These are phyloP conservation scores for Wasmannia auropunctata DNA, from an alignment of 1,140 invertebrate species.

Conservation along the genomic window DNA sequence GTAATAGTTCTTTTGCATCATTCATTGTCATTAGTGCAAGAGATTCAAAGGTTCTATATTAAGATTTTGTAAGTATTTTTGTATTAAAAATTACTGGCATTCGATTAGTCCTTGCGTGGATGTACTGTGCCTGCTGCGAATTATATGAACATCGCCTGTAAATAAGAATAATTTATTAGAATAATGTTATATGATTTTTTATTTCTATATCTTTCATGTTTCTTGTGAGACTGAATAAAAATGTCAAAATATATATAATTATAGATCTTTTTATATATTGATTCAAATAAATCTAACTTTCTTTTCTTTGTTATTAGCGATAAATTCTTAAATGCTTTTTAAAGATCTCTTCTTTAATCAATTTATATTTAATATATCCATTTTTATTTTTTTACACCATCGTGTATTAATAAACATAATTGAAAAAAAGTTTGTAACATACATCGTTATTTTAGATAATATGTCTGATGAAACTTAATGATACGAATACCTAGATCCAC, in stretches of 20 bases:
- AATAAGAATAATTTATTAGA: conserved; percentile 3
- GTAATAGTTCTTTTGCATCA: background rate
- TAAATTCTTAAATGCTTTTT: background rate
- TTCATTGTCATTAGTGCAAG: background rate
- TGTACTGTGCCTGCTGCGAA: background rate
- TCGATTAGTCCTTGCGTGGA: conserved; percentile 8
- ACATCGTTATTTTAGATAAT: background rate
- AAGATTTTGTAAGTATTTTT: background rate
- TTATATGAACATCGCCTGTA: background rate
- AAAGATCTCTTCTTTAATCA: background rate
- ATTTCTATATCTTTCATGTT: background rate
- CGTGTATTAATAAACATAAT: background rate
- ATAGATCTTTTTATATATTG: background rate
- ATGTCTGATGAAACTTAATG: background rate
- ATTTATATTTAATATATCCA: background rate
- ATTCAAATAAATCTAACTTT: background rate
- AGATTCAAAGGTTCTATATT: background rate
- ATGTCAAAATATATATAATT: background rate
- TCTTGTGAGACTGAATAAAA: background rate
- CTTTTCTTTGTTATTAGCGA: background rate
- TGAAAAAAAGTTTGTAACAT: background rate
- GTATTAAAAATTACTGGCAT: background rate
- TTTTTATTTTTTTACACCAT: background rate
- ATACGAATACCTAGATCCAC: conserved; percentile 15
- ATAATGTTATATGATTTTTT: background rate